Percentiles rank a stretch among this genome's conserved stretches.
phyloP scores from a whole-genome alignment of 2,888 invertebrate genomes.

The Cyclophora albipunctata region DNA sequence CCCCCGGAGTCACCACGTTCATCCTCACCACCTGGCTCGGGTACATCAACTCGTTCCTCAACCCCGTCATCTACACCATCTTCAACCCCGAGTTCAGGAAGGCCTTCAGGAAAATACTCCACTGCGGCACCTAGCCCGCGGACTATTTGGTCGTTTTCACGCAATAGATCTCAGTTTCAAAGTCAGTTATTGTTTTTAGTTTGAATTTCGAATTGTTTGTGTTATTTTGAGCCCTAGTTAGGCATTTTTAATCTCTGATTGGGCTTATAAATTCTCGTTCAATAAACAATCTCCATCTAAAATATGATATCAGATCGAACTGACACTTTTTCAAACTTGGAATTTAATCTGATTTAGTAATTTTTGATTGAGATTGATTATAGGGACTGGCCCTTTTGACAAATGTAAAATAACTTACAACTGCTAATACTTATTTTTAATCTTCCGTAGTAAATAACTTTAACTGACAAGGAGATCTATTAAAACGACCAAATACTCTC shows the following conservation, averaged over 20 bases:
- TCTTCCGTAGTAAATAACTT: not conserved
- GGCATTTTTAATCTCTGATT: too few species aligned
- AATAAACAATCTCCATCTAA: not conserved
- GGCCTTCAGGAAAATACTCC: conserved; percentile 96
- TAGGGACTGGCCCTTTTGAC: too few species aligned
- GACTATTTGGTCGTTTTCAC: conserved; percentile 65
- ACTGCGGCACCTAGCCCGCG: conserved; percentile 75
- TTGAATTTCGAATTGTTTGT: not conserved
- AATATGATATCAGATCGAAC: conserved; percentile 4
- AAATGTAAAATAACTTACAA: too few species aligned
- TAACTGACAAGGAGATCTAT: conserved; percentile 31
- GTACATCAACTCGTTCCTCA: conserved; percentile 96
- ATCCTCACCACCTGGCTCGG: conserved; percentile 98
- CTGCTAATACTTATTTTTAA: too few species aligned
- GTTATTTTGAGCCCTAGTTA: not conserved
- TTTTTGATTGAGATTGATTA: too few species aligned
- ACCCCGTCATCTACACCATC: conserved; percentile 95
- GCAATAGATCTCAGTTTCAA: conserved; percentile 36
- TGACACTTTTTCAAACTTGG: too few species aligned
- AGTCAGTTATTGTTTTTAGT: not conserved
- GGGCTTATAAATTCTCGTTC: not conserved
- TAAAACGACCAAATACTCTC: conserved; percentile 44
- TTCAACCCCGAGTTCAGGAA: conserved; percentile 98
- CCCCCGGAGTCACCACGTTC: conserved; percentile 91
- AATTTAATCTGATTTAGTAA: too few species aligned